phyloP scores from a whole-genome alignment of 2,888 invertebrate species.

The Rhorus exstirpatorius region DNA sequence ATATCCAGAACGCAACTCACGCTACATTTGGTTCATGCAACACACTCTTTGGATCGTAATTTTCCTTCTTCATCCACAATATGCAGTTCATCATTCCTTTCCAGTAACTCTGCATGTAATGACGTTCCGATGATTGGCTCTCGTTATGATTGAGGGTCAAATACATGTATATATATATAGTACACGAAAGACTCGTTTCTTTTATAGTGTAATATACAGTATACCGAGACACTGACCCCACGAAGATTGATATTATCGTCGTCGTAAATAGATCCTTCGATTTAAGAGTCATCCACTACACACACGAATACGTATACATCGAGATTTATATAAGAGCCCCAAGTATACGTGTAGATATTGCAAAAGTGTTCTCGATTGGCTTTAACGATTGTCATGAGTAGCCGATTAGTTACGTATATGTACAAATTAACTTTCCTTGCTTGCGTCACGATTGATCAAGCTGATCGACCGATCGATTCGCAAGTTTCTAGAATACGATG shows the following conservation, averaged over 20 bases:
- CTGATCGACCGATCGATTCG: constrained; percentile 53
- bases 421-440: background rate
- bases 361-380: constrained; percentile 45
- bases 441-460: constrained; percentile 55
- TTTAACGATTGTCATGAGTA: constrained; percentile 58
- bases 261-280: constrained; percentile 13
- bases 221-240: too few relatives aligned
- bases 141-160: background rate
- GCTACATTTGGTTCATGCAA: too few relatives aligned
- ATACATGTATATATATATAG: constrained; percentile 18
- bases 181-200: constrained; percentile 19
- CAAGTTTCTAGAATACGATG: constrained; percentile 1
- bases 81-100: background rate
- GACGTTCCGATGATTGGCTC: constrained; percentile 30
- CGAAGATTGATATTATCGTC: constrained; percentile 23
- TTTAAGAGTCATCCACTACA: background rate
- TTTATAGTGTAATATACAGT: too few relatives aligned
- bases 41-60: too few relatives aligned
- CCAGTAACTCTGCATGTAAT: constrained; percentile 23
- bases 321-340: background rate
- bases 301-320: too few relatives aligned
- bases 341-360: background rate
- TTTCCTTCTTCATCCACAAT: background rate
- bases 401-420: constrained; percentile 17
- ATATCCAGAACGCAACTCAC: too few relatives aligned